A percentile compares a stretch with the other conserved stretches of the same genome.
phyloP scores from a whole-genome alignment of 2,888 invertebrate species.

The Sussaba pulchella region DNA sequence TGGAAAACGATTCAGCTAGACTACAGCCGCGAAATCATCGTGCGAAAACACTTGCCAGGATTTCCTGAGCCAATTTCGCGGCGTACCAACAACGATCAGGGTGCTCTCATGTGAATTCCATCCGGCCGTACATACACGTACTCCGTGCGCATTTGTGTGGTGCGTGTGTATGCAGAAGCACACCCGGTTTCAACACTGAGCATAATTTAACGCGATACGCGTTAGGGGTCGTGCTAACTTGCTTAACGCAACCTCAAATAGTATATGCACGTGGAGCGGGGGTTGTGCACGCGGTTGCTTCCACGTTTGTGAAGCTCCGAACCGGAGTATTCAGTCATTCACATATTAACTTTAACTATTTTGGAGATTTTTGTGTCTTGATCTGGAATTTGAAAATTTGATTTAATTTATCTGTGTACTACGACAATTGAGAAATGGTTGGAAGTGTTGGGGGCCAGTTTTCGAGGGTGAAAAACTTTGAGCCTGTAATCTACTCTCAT shows the following conservation, averaged over 20 bases:
- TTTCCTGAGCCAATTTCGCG: constrained; percentile 65
- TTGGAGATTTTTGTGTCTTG: neutral
- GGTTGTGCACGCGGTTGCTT: neutral
- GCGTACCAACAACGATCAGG: constrained; percentile 57
- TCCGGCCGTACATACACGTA: constrained; percentile 12
- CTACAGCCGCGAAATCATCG: constrained; percentile 19
- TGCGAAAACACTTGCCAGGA: constrained; percentile 38
- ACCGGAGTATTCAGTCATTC: neutral
- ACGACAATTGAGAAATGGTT: too few species aligned
- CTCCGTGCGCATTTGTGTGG: neutral
- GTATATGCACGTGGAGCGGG: constrained; percentile 64
- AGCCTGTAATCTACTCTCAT: constrained; percentile 73
- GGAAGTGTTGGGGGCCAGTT: neutral
- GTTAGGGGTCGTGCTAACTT: constrained; percentile 83
- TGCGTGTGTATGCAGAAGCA: constrained; percentile 63
- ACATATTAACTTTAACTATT: neutral
- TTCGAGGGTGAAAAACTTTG: constrained; percentile 44
- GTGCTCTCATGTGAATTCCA: constrained; percentile 65
- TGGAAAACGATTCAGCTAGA: constrained; percentile 21
- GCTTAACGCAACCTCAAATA: constrained; percentile 84
- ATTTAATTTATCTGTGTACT: too few species aligned
- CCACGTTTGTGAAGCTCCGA: constrained; percentile 7
- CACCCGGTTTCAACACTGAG: constrained; percentile 77
- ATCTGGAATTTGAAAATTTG: too few species aligned
- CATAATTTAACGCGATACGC: constrained; percentile 84